Percentiles rank a stretch among this genome's conserved stretches.
phyloP scores from a whole-genome alignment of 2,113 vertebrate genomes.

The Mionectes macconnelli region DNA sequence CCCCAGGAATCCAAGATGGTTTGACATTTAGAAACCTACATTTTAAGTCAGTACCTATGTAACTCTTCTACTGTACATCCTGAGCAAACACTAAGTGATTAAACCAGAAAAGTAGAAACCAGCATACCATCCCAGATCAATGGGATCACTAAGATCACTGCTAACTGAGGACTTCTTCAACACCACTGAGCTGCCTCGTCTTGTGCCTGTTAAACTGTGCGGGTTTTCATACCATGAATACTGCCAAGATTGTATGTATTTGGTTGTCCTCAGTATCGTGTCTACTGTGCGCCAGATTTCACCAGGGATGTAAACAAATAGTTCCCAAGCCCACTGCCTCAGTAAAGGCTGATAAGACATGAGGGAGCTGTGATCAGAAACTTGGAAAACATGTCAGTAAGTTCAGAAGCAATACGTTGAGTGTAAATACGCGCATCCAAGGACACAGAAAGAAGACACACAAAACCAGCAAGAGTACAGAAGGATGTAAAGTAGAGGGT shows the following conservation, averaged over 20 bases:
- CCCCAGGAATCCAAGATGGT: not conserved
- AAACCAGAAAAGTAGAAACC: not conserved
- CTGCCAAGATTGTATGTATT: rapidly evolving
- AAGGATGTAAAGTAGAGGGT: not conserved
- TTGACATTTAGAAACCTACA: not conserved
- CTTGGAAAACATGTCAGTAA: not conserved
- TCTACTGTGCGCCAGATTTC: not conserved
- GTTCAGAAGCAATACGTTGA: rapidly evolving
- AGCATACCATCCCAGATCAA: not conserved
- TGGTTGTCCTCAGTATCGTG: not conserved
- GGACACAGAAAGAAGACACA: not conserved
- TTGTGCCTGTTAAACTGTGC: not conserved
- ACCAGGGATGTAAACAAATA: not conserved
- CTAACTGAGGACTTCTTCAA: not conserved
- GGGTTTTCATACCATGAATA: not conserved
- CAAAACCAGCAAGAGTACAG: not conserved
- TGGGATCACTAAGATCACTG: not conserved
- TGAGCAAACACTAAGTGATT: not conserved
- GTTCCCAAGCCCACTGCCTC: not conserved
- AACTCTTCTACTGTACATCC: not conserved
- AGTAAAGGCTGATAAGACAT: not conserved
- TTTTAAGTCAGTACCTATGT: not conserved
- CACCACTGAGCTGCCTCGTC: not conserved
- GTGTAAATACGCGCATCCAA: not conserved
- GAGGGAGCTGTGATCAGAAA: not conserved